A percentile compares a stretch with the other conserved stretches of the same genome.
Evolutionary conservation across 2,113 vertebrate genomes (phyloP).

Genomic region (Eublepharis macularius): DNA sequence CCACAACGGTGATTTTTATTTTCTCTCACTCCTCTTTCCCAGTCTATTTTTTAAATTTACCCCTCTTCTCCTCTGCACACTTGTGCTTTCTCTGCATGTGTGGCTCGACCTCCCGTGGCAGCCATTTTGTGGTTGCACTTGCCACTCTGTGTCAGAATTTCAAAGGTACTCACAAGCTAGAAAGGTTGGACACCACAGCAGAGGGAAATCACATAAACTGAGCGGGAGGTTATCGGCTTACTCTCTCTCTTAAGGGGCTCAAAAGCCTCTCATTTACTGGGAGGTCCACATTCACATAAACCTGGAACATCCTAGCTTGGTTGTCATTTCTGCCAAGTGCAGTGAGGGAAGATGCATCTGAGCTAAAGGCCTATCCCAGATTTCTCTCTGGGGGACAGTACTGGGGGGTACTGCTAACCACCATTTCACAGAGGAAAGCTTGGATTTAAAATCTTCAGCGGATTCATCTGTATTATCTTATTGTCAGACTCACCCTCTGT

Average conservation of each 20-base stretch:
- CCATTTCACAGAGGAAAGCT: background rate
- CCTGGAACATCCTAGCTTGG: no score
- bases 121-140: no score
- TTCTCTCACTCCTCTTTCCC: no score
- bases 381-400: background rate
- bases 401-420: background rate
- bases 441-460: background rate
- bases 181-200: no score
- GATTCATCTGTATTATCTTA: background rate
- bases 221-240: background rate
- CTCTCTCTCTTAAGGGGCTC: background rate
- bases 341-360: no score
- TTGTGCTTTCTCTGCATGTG: no score
- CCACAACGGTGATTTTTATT: no score
- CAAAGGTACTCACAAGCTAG: no score
- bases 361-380: background rate
- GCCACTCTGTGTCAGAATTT: no score
- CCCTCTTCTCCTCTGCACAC: no score
- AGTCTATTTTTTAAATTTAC: background rate
- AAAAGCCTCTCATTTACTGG: background rate
- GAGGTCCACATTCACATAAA: background rate
- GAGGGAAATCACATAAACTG: background rate
- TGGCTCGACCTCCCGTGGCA: no score
- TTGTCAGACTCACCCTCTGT: no score
- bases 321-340: background rate